Base-by-base conservation (phyloP, 2,113 vertebrate species). In the Limanda limanda region DNA sequence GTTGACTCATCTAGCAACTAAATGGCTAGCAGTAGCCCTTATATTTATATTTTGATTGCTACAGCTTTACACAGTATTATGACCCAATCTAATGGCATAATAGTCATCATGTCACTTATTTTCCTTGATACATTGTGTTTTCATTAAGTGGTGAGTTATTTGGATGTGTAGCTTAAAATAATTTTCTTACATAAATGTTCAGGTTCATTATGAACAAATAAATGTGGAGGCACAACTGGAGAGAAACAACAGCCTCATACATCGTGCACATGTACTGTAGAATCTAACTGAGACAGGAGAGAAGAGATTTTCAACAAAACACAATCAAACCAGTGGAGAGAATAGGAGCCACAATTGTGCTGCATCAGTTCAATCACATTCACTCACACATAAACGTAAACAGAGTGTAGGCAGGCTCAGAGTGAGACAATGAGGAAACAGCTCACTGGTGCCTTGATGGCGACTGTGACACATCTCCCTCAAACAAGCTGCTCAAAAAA, bases 401-500 rank as follows among this genome's bases (percentile, higher is more conserved):
- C 5, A 15, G 20, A 25, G 58, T 17, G 48, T 4, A 25, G 4
- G 23, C 27, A 45, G 40, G 56, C 48, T 35, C n/a, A 9, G 6
- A 17, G 55, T 45, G 74, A 69, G 60, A 67, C 74, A 25, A 55
- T 47, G 31, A 64, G 40, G 23, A 70, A 15, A 63, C 62, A 78
- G 24, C 6, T 31, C 31, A 31, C 31, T 37, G 25, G 54, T 35
- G 68, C 59, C 47, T 54, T 27, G 48, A 48, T 23, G 62, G 55
- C 37, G 61, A 61, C 35, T 45, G 55, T 64, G 77, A 73, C 65
- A 40, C 18, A 35, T 68, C 66, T 78, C 81, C 72, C 37, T 86
- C 78, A 76, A 78, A 83, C 68, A 40, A 73, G 70, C 68, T 45
- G 31, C 60, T 68, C 25, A 72, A 52, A 52, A 86, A 65, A 82